phyloP scores from a whole-genome alignment of 1,140 invertebrate species.

The Drosophila burlai region DNA sequence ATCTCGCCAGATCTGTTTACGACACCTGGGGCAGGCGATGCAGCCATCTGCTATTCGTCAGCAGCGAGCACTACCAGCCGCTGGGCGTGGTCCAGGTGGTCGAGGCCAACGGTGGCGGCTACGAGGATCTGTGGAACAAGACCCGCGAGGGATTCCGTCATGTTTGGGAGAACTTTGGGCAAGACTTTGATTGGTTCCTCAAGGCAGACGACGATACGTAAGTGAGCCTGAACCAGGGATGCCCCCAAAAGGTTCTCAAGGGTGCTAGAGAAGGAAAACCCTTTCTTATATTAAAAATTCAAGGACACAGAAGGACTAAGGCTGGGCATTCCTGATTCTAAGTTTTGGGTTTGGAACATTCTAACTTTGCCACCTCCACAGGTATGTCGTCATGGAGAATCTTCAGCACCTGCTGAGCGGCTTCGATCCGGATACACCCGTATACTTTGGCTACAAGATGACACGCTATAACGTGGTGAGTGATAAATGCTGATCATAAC shows the following conservation, averaged over 20 bases:
- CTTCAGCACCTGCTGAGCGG: slow-evolving; percentile 93
- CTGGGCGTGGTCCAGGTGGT: slow-evolving; percentile 87
- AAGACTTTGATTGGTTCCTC: slow-evolving; percentile 95
- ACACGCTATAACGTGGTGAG: slow-evolving; percentile 69
- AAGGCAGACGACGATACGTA: slow-evolving; percentile 98
- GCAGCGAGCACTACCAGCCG: slow-evolving; percentile 88
- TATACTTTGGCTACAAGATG: slow-evolving; percentile 95
- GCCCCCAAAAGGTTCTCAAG: not conserved
- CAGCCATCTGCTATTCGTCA: slow-evolving; percentile 95
- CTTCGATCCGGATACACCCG: slow-evolving; percentile 89
- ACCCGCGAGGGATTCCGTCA: slow-evolving; percentile 96
- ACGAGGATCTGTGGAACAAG: slow-evolving; percentile 97
- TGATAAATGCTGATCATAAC: slow-evolving; percentile 14
- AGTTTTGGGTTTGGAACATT: not conserved
- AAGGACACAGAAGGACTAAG: not conserved
- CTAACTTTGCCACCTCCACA: slow-evolving; percentile 2
- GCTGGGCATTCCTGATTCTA: not conserved
- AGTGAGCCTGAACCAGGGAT: slow-evolving; percentile 78
- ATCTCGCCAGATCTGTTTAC: slow-evolving; percentile 95
- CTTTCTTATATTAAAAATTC: not conserved
- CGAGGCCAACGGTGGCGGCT: slow-evolving; percentile 90
- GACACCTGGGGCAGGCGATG: slow-evolving; percentile 97
- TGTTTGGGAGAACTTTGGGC: slow-evolving; percentile 91
- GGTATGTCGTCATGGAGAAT: slow-evolving; percentile 95
- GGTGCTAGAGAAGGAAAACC: not conserved